These are phyloP conservation scores for Neolamprologus fasciatus DNA, from an alignment of 2,113 vertebrate species.

Conservation along the genomic window DNA sequence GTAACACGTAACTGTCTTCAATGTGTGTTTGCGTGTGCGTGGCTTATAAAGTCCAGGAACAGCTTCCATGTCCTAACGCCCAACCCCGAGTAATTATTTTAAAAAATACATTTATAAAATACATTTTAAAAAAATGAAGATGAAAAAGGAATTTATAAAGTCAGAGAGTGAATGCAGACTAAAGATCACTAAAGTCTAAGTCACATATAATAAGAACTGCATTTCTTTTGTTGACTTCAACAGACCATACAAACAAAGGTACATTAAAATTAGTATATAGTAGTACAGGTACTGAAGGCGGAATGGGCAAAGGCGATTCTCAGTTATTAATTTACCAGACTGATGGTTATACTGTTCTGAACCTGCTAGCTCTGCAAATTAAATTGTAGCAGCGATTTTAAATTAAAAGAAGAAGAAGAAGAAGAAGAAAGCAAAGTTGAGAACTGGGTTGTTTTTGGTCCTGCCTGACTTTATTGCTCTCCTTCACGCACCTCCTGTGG, in stretches of 20 bases:
- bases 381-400: background rate
- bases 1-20: background rate
- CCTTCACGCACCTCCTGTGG: background rate
- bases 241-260: background rate
- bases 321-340: background rate
- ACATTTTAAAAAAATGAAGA: conserved; percentile 24
- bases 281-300: background rate
- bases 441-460: background rate
- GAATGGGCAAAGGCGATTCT: background rate
- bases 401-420: background rate
- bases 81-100: background rate
- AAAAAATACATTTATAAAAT: background rate
- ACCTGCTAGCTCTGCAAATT: background rate
- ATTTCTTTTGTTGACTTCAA: background rate
- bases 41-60: background rate
- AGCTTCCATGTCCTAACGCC: background rate
- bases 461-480: background rate
- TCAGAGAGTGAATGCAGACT: background rate
- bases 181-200: background rate
- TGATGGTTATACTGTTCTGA: background rate
- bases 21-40: background rate
- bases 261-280: background rate
- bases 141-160: conserved; percentile 24
- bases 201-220: background rate
- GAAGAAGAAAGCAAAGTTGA: background rate